Evolutionary conservation across 2,888 invertebrate species (phyloP), one percentile per base, ranked within the genome.

Genomic region (Drosophila sordidapex): DNA sequence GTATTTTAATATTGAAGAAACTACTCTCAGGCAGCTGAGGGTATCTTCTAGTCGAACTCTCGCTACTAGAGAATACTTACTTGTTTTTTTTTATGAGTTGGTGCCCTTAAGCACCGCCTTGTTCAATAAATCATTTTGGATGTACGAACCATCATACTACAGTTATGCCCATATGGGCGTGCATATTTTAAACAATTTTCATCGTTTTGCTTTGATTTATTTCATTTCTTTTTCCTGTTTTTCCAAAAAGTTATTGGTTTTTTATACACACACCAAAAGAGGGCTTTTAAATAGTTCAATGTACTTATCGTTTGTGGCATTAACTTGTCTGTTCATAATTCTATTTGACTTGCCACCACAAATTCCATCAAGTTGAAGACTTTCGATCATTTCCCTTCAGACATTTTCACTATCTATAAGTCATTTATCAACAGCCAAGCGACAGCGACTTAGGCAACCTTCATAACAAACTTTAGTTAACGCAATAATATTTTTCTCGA

Each of bases 391-490:
- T 46, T 46, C 15, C 46, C 46, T 8, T 46, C 4, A 46, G 25
- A 46, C 25, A 46, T 54, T 53, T 52, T 27, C 31, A 43, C 60
- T 78, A 78, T 87, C 84, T 73, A 76, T 70, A 82, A 83, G 80
- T 83, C 73, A 85, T 85, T 87, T 85, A 85, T 85, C 88, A 87
- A 82, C 40, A 71, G 64, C 62, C 25, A 71, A 54, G 46, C 53
- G 64, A 76, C 61, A 54, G 43, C 15, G 43, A 58, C 51, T 40
- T 59, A 27, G 21, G 49, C 57, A 57, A 59, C 46, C 57, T 74
- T 21, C 18, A 64, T 33, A 70, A 54, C 43, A 71, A 46, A 52
- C 29, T 61, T 54, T 51, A 31, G 46, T 51, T 53, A 36, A 46
- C 43, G 68, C 25, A 52, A 43, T 56, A 36, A n/a, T 56, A 36